Base-by-base conservation (phyloP, 1,140 invertebrate genomes). In the Trichomalopsis sarcophagae region DNA sequence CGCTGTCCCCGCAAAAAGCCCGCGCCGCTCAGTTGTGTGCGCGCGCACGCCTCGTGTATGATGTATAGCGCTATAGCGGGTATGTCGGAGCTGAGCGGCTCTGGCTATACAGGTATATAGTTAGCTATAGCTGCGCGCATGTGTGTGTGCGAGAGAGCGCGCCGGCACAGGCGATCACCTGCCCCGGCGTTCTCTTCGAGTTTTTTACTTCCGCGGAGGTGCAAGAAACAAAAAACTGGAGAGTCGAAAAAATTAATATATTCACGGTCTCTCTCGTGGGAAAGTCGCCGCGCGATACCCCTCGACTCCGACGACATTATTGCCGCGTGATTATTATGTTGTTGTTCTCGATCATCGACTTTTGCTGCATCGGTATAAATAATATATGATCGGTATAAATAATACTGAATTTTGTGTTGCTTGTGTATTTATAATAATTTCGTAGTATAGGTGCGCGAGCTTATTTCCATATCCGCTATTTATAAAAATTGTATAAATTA, bases 171-270 rank as follows among this genome's bases (percentile, higher is more conserved):
- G 23, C 68, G 80, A 50, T 86, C 85, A 86, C 81, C 85, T 86
- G 85, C 85, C 80, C 76, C 84, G 23, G 68, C 71, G 47, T 47
- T 68, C 84, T 69, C 84, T 75, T 71, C 80, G 40, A 82, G 81
- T 86, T 86, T 86, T 86, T 86, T 86, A 86, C 81, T 79, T 86
- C 81, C 85, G 85, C 85, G 85, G 80, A 86, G 85, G 81, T 86
- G 85, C 85, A 83, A 13, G 74, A n/a, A 27, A 66, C 80, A 86
- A 82, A 86, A 82, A 86, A 86, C 17, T 10, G n/a, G 50, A 7
- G 80, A 86, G 81, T 82, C 80, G 85, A 86, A 86, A 86, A 86
- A 86, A 82, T 86, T 86, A 82, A 82, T 86, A 86, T 86, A 86
- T 86, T 86, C 85, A 86, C 85, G 27, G 82, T 82, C 71, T 81